Evolutionary conservation across 2,888 invertebrate genomes (phyloP), one percentile per base, ranked within the genome.

Genomic region (Luperina nickerlii): DNA sequence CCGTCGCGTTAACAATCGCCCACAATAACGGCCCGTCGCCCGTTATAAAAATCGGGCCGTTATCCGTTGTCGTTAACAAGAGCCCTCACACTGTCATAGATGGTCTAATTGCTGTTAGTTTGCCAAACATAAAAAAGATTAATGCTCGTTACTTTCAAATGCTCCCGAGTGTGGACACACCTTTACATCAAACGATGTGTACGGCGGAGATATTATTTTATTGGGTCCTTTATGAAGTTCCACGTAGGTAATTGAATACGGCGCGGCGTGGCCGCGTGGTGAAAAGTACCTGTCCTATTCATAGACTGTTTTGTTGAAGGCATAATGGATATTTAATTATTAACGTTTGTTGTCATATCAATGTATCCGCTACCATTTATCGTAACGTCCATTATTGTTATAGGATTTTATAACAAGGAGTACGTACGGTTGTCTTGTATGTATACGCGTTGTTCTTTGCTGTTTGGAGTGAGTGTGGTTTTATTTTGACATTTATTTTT

Each of bases 201-300:
- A 57, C 54, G 24, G 24, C 54, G 18, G 24, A 65, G 38, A 57
- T 79, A 63, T 80, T 18, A 79, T 80, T 65, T 57, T 65, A 71
- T 65, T 65, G 18, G 18, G 71, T 80, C 72, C 45, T 74, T 32
- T 42, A 72, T 62, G 27, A 74, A 71, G 54, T 66, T 66, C 24
- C 48, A 13, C 48, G 73, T 60, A 79, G 73, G 73, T 60, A 79
- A 79, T 81, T 60, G 38, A 79, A 81, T 51, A 51, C 65, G 57
- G 24, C 27, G 45, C 11, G 45, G 45, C 13, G 4, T 38, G 13
- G 65, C 42, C 9, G 42, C 42, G 42, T 57, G 18, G 65, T 51
- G 38, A 81, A 80, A 72, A 79, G 27, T n/a, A 27, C 42, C 27
- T 51, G 38, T 48, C 38, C 38, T 51, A 32, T 80, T 66, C 81